A percentile compares a stretch with the other conserved stretches of the same genome.
phyloP scores from a whole-genome alignment of 2,797 vertebrate species.

The Rhabdophis nuchalis region DNA sequence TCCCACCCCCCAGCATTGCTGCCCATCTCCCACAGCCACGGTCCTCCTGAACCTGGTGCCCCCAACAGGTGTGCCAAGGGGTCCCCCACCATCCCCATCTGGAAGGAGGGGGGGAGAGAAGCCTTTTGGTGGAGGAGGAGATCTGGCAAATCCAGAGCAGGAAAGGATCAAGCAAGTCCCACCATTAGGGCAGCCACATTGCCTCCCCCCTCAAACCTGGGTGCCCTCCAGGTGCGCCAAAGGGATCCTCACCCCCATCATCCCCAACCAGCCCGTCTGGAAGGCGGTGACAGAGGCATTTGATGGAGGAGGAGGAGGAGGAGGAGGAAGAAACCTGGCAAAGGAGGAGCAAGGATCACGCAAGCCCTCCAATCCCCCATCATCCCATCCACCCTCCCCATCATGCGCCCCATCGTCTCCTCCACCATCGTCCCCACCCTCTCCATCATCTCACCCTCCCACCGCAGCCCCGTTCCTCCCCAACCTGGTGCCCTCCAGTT shows the following conservation, averaged over 20 bases:
- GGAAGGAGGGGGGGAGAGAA: neutral
- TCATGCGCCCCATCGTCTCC: rapidly evolving
- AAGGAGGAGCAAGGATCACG: neutral
- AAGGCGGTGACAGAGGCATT: neutral
- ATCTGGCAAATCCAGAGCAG: neutral
- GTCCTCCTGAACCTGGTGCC: rapidly evolving
- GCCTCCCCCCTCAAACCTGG: rapidly evolving
- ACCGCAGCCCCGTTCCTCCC: neutral
- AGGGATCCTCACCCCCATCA: neutral
- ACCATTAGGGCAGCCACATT: rapidly evolving
- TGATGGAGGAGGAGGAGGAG: neutral
- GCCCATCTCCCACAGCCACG: too few species aligned
- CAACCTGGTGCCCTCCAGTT: neutral
- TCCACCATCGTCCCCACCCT: rapidly evolving
- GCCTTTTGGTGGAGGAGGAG: too few species aligned
- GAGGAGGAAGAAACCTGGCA: neutral
- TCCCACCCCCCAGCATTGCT: too few species aligned
- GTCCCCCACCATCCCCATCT: neutral
- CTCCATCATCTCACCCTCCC: neutral
- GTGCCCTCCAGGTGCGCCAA: neutral
- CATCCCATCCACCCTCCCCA: too few species aligned
- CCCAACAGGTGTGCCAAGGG: neutral
- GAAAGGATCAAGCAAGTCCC: neutral
- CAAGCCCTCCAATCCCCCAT: neutral
- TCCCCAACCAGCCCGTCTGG: rapidly evolving